Evolutionary conservation across 2,888 invertebrate species (phyloP).

Genomic region (Cotesia congregata): DNA sequence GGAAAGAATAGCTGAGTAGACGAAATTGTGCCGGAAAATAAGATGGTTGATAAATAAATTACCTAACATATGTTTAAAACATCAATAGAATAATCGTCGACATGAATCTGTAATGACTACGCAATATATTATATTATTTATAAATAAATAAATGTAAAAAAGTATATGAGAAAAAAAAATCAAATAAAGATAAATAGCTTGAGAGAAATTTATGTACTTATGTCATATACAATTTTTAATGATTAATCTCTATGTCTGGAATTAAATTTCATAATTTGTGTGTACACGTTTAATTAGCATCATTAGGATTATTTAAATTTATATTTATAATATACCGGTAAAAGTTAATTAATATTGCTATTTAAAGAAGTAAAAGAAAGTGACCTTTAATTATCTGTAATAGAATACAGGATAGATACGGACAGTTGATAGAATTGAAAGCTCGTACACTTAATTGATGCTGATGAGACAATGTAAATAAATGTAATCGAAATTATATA

Average conservation of each 20-base stretch:
- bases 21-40: slow-evolving; percentile 47
- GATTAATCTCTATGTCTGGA: background rate
- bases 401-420: background rate
- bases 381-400: background rate
- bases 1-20: slow-evolving; percentile 20
- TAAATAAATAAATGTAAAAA: background rate
- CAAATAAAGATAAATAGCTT: background rate
- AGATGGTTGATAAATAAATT: slow-evolving; percentile 39
- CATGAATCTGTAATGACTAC: slow-evolving; percentile 28
- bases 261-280: background rate
- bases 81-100: slow-evolving; percentile 17
- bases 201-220: background rate
- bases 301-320: background rate
- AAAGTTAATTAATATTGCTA: background rate
- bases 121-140: slow-evolving; percentile 4
- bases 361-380: background rate
- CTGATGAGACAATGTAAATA: background rate
- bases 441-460: background rate
- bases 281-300: background rate
- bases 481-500: background rate
- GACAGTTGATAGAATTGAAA: background rate
- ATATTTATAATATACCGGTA: background rate
- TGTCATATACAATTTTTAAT: background rate
- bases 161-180: background rate
- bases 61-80: slow-evolving; percentile 12